Conservation (phyloP, 2,113 vertebrate species). For the Muscicapa adusta region DNA sequence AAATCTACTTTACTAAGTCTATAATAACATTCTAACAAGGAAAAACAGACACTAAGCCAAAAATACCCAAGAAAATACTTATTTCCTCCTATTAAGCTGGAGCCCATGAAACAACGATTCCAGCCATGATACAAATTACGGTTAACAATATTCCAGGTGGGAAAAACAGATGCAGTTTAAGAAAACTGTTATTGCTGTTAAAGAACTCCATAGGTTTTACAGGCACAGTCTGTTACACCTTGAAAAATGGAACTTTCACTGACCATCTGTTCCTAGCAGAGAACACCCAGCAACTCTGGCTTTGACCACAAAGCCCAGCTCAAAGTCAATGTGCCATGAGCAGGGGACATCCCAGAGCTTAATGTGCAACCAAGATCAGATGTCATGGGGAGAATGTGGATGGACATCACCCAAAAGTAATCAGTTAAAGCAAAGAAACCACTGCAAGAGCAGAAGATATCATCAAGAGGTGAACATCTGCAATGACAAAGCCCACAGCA, state of each 20-base stretch:
- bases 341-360: background rate
- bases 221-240: background rate
- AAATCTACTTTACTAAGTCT: background rate
- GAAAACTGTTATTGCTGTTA: conserved; percentile 11
- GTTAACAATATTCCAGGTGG: background rate
- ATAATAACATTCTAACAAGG: background rate
- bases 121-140: background rate
- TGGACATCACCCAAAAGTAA: background rate
- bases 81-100: background rate
- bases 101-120: background rate
- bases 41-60: background rate
- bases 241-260: conserved; percentile 16
- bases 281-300: background rate
- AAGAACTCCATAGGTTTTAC: background rate
- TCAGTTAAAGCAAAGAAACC: background rate
- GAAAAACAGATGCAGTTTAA: conserved; percentile 41
- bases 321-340: fast-evolving
- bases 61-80: background rate
- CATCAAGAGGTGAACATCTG: background rate
- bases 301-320: background rate
- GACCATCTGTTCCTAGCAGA: conserved; percentile 35
- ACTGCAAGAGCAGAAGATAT: background rate
- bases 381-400: background rate
- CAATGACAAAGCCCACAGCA: fast-evolving
- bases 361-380: background rate